These are phyloP conservation scores for Solenodon paradoxus DNA, from an alignment of 2,113 vertebrate species.

Conservation along the genomic window DNA sequence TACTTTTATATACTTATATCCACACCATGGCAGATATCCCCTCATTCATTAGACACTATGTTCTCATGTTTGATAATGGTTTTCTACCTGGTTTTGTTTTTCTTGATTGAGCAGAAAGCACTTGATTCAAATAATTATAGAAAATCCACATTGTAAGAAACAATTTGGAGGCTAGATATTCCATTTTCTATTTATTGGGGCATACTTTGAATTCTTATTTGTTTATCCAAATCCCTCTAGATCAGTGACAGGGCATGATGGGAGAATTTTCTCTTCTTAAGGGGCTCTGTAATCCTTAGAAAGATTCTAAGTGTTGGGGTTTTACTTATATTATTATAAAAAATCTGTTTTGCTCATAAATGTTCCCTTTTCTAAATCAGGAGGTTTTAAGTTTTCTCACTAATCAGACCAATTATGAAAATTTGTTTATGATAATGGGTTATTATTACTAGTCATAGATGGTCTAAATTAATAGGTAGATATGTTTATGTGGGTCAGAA, in stretches of 20 bases:
- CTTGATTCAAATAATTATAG: background rate
- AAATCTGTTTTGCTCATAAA: background rate
- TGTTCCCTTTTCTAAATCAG: background rate
- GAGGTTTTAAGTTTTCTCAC: background rate
- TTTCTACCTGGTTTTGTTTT: background rate
- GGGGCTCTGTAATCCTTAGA: background rate
- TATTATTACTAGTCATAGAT: background rate
- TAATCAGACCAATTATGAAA: background rate
- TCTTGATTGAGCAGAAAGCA: background rate
- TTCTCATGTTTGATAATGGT: background rate
- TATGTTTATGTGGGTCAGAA: background rate
- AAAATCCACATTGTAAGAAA: background rate
- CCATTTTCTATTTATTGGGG: background rate
- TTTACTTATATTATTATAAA: background rate
- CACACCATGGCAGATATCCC: rapidly evolving
- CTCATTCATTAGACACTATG: background rate
- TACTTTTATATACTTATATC: background rate
- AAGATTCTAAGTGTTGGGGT: background rate
- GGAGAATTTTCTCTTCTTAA: background rate
- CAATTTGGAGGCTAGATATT: background rate
- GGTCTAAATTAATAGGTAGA: background rate
- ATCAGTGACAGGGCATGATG: background rate
- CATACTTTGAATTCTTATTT: background rate
- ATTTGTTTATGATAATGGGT: background rate
- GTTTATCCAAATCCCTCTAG: background rate